Evolutionary conservation across 2,888 invertebrate species (phyloP).

Genomic region (Melinaea menophilus): DNA sequence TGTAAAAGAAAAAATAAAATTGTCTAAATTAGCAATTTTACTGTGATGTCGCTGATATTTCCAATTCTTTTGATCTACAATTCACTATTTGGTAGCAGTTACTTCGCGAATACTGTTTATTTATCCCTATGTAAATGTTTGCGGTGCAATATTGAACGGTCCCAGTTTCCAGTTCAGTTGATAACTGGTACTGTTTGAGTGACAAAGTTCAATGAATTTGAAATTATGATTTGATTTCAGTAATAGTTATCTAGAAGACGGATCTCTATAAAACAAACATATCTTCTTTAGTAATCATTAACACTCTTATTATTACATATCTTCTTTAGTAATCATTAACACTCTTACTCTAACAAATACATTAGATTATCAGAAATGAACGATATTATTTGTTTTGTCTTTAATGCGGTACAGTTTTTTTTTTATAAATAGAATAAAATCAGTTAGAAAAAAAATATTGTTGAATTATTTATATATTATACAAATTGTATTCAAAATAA

Average conservation of each 20-base stretch:
- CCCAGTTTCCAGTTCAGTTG: slow-evolving; percentile 18
- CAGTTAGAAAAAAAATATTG: too few species aligned
- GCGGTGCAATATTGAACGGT: slow-evolving; percentile 17
- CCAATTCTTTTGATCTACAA: background rate
- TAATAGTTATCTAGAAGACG: background rate
- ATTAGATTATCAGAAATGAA: background rate
- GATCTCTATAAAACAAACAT: background rate
- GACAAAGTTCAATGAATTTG: slow-evolving; percentile 15
- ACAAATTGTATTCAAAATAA: slow-evolving; percentile 16
- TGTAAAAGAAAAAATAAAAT: background rate
- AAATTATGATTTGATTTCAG: background rate
- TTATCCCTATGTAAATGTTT: slow-evolving; percentile 20
- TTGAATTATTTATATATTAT: slow-evolving; percentile 9
- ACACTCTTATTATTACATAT: too few species aligned
- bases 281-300: background rate
- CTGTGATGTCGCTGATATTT: background rate
- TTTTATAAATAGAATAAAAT: too few species aligned
- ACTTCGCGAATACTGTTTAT: slow-evolving; percentile 12
- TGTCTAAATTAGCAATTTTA: background rate
- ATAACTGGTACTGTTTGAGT: slow-evolving; percentile 11
- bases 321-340: background rate
- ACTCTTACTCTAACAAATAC: background rate
- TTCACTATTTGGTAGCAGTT: slow-evolving; percentile 10
- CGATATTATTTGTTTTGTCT: too few species aligned
- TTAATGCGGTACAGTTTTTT: too few species aligned